These are phyloP conservation scores for Thecocarcelia acutangulata DNA, from an alignment of 2,888 invertebrate genomes.

Conservation along the genomic window DNA sequence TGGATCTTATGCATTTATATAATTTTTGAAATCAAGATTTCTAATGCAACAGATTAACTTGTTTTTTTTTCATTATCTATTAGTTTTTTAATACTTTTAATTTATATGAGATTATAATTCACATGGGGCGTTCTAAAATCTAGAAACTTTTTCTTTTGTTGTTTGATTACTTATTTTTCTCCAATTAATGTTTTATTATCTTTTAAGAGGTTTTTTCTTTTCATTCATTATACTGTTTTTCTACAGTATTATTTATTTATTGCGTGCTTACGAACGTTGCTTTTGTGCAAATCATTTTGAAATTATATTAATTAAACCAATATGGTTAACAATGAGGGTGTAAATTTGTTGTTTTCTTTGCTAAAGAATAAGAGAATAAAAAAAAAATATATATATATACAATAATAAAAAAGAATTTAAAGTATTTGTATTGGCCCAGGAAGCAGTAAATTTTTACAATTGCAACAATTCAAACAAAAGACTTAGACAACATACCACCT, in stretches of 20 bases:
- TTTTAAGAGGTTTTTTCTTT: neutral
- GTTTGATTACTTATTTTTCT: too few species aligned
- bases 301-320: conserved; percentile 35
- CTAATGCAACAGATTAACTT: too few species aligned
- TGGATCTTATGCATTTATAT: too few species aligned
- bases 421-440: conserved; percentile 9
- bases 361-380: neutral
- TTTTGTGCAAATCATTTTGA: conserved; percentile 11
- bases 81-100: neutral
- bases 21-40: too few species aligned
- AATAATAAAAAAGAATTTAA: conserved; percentile 7
- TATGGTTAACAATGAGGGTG: conserved; percentile 39
- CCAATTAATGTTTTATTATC: neutral
- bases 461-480: conserved; percentile 37
- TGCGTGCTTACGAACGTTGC: conserved; percentile 32
- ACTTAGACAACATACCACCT: conserved; percentile 29
- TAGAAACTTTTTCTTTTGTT: neutral
- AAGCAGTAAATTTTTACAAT: conserved; percentile 24
- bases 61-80: too few species aligned
- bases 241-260: conserved; percentile 19
- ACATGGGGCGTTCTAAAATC: conserved; percentile 3
- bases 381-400: neutral
- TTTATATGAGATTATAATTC: conserved; percentile 4
- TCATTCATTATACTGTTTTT: neutral
- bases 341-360: conserved; percentile 38